A percentile compares a stretch with the other conserved stretches of the same genome.
These are phyloP conservation scores for Poeciliopsis retropinna DNA, from an alignment of 2,113 vertebrate genomes.

Conservation along the genomic window DNA sequence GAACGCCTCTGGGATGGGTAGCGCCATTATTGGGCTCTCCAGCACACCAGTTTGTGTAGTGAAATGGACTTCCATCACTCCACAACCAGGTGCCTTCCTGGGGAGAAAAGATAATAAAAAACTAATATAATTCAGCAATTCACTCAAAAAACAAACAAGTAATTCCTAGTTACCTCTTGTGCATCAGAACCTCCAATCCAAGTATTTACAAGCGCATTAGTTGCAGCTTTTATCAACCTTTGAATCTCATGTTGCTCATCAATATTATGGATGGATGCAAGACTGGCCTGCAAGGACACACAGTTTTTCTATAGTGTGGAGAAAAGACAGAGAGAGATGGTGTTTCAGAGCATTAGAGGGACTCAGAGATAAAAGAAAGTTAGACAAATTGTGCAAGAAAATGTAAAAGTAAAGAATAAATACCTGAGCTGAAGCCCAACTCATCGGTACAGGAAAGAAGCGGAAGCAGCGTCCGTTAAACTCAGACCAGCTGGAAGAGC, in stretches of 20 bases:
- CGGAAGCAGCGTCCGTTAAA: too few relatives aligned
- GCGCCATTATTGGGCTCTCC: background rate
- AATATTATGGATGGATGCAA: background rate
- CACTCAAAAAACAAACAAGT: background rate
- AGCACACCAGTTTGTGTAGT: background rate
- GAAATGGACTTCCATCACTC: background rate
- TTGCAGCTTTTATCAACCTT: background rate
- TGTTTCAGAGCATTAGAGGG: too few relatives aligned
- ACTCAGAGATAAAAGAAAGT: too few relatives aligned
- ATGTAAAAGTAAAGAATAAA: too few relatives aligned
- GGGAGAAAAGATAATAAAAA: background rate
- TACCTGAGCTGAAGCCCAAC: too few relatives aligned
- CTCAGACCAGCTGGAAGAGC: too few relatives aligned
- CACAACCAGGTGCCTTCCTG: background rate
- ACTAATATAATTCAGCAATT: background rate
- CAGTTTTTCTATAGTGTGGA: background rate
- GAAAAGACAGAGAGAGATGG: background rate
- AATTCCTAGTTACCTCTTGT: background rate
- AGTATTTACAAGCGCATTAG: rapidly evolving
- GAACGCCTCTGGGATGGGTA: background rate
- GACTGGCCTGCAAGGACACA: background rate
- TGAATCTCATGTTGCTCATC: background rate
- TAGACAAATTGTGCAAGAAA: too few relatives aligned
- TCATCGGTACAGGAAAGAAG: too few relatives aligned
- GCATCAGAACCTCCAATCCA: background rate